A percentile compares a stretch with the other conserved stretches of the same genome.
phyloP scores from a whole-genome alignment of 1,140 invertebrate species.

The Diploscapter pachys region DNA sequence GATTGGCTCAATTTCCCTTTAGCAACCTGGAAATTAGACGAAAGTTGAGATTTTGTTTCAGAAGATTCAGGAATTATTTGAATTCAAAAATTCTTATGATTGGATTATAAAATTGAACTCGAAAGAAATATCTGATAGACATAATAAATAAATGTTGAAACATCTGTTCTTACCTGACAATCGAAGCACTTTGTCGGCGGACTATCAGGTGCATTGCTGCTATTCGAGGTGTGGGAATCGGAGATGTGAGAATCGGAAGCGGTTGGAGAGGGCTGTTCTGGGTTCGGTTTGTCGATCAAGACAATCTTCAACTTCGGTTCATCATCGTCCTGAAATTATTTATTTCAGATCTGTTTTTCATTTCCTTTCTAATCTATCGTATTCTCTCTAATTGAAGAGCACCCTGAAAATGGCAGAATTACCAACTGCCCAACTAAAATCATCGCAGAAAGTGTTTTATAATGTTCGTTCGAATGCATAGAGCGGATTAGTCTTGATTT shows the following conservation, averaged over 20 bases:
- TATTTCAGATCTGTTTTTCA: background rate
- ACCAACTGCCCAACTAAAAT: no score
- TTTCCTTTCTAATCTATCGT: background rate
- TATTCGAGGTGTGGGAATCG: slow-evolving; percentile 33
- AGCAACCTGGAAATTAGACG: background rate
- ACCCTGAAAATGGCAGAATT: slow-evolving; percentile 1
- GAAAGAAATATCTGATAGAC: slow-evolving; percentile 4
- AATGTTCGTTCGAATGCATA: no score
- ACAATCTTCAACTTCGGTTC: slow-evolving; percentile 15
- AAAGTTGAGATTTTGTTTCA: background rate
- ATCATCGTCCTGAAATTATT: slow-evolving; percentile 12
- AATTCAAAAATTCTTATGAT: background rate
- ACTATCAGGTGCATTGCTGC: background rate
- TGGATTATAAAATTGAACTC: background rate
- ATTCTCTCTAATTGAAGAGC: background rate
- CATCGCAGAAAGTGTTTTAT: no score
- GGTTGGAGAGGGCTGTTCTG: slow-evolving; percentile 39
- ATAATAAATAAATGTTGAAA: slow-evolving; percentile 1
- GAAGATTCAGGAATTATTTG: slow-evolving; percentile 11
- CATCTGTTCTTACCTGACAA: slow-evolving; percentile 31
- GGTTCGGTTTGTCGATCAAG: slow-evolving; percentile 20
- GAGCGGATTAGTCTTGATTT: no score
- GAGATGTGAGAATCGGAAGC: slow-evolving; percentile 42
- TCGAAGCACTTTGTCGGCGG: slow-evolving; percentile 38
- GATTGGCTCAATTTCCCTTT: slow-evolving; percentile 3